A percentile compares a stretch with the other conserved stretches of the same genome.
phyloP scores from a whole-genome alignment of 2,113 vertebrate species.

The Vombatus ursinus region DNA sequence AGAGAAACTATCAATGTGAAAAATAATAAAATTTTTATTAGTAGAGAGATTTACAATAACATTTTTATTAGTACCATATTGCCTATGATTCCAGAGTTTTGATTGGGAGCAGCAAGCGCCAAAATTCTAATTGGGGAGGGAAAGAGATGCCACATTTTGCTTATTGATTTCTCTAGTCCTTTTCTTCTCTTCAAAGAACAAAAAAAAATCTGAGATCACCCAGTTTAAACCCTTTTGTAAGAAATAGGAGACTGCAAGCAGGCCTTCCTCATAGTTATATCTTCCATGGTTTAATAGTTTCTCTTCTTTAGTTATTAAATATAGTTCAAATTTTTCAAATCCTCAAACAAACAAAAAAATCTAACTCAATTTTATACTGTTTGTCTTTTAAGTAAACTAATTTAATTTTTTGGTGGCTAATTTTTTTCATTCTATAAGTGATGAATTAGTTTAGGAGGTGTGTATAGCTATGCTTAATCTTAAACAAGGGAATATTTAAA shows the following conservation, averaged over 20 bases:
- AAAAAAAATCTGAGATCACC: neutral
- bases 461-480: conserved; percentile 1
- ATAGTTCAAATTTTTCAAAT: conserved; percentile 2
- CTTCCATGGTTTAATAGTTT: conserved; percentile 28
- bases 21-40: conserved; percentile 12
- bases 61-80: neutral
- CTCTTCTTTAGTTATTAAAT: neutral
- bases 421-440: neutral
- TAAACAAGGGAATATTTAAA: conserved; percentile 27
- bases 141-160: neutral
- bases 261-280: neutral
- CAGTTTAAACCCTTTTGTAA: conserved; percentile 9
- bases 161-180: neutral
- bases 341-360: conserved; percentile 28
- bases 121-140: neutral
- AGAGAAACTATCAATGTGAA: neutral
- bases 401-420: neutral
- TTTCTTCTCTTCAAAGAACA: conserved; percentile 34
- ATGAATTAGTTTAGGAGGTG: neutral
- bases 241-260: conserved; percentile 6
- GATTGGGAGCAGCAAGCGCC: neutral
- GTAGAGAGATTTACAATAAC: neutral
- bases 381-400: neutral
- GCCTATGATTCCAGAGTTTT: neutral
- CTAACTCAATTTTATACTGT: neutral